These are phyloP conservation scores for Tetramorium simillimum DNA, from an alignment of 1,140 invertebrate genomes.

Conservation along the genomic window DNA sequence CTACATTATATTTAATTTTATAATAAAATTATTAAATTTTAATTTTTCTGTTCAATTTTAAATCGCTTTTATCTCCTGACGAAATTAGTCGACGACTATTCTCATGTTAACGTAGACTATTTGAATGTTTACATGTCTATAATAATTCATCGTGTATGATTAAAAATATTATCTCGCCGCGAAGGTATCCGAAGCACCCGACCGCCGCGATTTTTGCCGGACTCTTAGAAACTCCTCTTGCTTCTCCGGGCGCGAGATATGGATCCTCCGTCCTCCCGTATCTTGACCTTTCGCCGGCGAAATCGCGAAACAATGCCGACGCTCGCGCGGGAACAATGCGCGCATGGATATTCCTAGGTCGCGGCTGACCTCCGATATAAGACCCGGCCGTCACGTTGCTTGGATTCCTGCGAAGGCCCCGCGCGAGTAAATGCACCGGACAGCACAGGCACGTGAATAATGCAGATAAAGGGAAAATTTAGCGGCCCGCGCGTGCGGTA, in stretches of 20 bases:
- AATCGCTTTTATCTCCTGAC: not conserved
- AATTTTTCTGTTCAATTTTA: not conserved
- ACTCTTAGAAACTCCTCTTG: not conserved
- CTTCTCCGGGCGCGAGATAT: slow-evolving; percentile 35
- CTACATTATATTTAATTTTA: not conserved
- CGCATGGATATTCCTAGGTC: slow-evolving; percentile 66
- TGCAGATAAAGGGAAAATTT: slow-evolving; percentile 77
- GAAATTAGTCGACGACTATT: not conserved
- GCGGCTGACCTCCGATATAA: slow-evolving; percentile 67
- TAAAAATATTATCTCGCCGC: not conserved
- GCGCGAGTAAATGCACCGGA: slow-evolving; percentile 32
- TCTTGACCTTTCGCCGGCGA: slow-evolving; percentile 51
- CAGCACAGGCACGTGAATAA: slow-evolving; percentile 69
- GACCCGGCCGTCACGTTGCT: slow-evolving; percentile 17
- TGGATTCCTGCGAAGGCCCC: slow-evolving; percentile 50
- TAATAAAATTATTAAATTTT: not conserved
- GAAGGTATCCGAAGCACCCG: slow-evolving; percentile 56
- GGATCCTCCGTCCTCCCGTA: slow-evolving; percentile 39
- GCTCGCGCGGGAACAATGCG: slow-evolving; percentile 66
- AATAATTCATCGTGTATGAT: not conserved
- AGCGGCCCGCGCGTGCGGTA: slow-evolving; percentile 40
- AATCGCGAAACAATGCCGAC: slow-evolving; percentile 59
- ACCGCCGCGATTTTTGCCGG: slow-evolving; percentile 26
- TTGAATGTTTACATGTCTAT: not conserved
- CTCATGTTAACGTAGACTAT: not conserved